phyloP scores from a whole-genome alignment of 2,888 invertebrate species.

The Yponomeuta plumbellus region DNA sequence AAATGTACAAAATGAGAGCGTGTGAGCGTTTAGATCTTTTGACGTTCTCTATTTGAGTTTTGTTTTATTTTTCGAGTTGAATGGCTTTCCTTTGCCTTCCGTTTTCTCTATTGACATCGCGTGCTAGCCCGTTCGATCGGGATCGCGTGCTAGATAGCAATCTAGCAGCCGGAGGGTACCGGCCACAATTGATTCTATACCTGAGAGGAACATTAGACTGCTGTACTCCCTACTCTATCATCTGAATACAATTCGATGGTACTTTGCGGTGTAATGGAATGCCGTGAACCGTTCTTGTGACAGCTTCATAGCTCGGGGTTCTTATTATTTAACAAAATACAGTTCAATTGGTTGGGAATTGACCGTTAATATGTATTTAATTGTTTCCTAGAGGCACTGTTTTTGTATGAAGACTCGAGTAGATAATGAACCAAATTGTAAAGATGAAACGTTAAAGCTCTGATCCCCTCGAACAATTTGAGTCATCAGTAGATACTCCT shows the following conservation, averaged over 20 bases:
- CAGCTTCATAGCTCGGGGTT: slow-evolving; percentile 2
- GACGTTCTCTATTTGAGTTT: slow-evolving; percentile 17
- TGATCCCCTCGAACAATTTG: neutral
- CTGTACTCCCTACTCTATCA: slow-evolving; percentile 8
- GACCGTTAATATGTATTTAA: neutral
- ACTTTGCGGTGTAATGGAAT: slow-evolving; percentile 28
- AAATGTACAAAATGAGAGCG: slow-evolving; percentile 44
- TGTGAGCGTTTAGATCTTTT: slow-evolving; percentile 9
- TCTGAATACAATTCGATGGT: slow-evolving; percentile 32
- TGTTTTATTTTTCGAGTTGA: neutral
- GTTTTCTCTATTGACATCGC: slow-evolving; percentile 41
- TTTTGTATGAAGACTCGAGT: neutral
- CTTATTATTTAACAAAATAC: slow-evolving; percentile 2
- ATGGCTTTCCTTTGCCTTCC: slow-evolving; percentile 16
- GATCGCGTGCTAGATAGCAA: slow-evolving; percentile 68
- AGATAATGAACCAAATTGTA: neutral
- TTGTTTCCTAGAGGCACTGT: neutral
- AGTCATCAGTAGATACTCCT: neutral
- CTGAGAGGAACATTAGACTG: slow-evolving; percentile 19
- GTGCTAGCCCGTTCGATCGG: slow-evolving; percentile 63
- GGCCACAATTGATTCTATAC: slow-evolving; percentile 64
- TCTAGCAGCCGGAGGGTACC: slow-evolving; percentile 55
- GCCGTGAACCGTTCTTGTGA: neutral
- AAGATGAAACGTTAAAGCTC: neutral
- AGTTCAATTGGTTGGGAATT: slow-evolving; percentile 11